These are phyloP conservation scores for Cephus pygmeus DNA, from an alignment of 2,888 invertebrate genomes.

Conservation along the genomic window DNA sequence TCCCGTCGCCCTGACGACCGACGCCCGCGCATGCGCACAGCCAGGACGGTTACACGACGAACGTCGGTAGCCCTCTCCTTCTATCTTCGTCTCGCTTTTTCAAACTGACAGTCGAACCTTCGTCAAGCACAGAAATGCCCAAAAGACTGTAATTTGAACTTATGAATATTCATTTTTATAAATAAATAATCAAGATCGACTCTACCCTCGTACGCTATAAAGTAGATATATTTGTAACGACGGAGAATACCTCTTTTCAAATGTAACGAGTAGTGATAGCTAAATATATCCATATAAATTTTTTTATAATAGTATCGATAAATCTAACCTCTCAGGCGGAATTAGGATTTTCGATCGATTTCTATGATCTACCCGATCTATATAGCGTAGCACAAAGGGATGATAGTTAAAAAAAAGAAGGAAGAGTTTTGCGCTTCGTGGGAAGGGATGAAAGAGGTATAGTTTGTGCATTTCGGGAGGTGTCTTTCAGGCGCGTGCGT, in stretches of 20 bases:
- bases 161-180: background rate
- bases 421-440: background rate
- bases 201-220: background rate
- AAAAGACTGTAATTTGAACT: background rate
- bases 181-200: background rate
- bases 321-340: background rate
- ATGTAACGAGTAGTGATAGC: background rate
- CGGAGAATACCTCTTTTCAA: background rate
- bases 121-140: background rate
- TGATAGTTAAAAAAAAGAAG: background rate
- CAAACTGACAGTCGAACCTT: background rate
- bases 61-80: background rate
- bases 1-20: slow-evolving; percentile 51
- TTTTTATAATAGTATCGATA: background rate
- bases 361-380: background rate
- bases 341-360: background rate
- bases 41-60: background rate
- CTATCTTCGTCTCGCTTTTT: background rate
- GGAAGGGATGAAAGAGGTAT: slow-evolving; percentile 16
- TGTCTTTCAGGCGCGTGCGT: slow-evolving; percentile 57
- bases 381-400: background rate
- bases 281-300: background rate
- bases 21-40: slow-evolving; percentile 35
- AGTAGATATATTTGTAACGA: background rate
- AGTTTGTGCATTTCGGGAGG: slow-evolving; percentile 39